Base-by-base conservation (phyloP, 30 jellyfish, hydroid and myxozoan species). In the Cassiopea andromeda region DNA sequence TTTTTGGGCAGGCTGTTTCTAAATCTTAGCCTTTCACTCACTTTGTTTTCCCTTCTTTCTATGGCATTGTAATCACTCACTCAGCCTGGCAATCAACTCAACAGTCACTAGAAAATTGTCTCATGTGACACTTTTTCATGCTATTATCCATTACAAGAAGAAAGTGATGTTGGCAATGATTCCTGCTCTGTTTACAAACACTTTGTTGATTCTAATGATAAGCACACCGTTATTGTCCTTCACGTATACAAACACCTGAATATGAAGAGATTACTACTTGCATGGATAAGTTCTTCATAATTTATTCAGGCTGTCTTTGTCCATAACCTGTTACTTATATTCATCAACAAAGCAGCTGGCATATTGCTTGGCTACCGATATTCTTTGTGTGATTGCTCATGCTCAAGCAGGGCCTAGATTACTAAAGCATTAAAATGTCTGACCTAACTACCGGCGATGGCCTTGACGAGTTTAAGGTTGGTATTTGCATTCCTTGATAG, bases 371-470 rank as follows among this genome's bases (percentile, higher is more conserved):
- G 49, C 50, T 54, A 54, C 71, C 80, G 47, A 61, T 68, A 66
- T 67, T 13, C 19, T 45, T 77, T 15, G 38, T 16, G 46, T 80
- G 82, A 70, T 83, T 83, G 92, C 85, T 83, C 92, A 73, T 46
- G 38, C 69, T 47, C 5, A 38, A 7, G 79, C 50, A 2, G 17
- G 15, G 79, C 15, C 50, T 70, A 27, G 49, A 3, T 70, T 70
- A 16, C 27, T 43, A 2, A 18, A 48, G 75, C 60, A 69, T 48
- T 45, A 54, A 13, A 45, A 85, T 73, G 85, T 80, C 89, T 72
- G 85, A 89, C 93, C 93, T 64, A 60, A 54, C 88, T 48, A 86
- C 80, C 75, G 64, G 68, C 78, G 93, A 86, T 44, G 93, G 93
- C 67, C 93, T 86, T 12, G 93, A 86, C 27, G 93, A 86, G 82